Percentiles rank a stretch among this genome's conserved stretches.
Evolutionary conservation across 1,140 invertebrate species (phyloP).

Genomic region (Ctenoplectra terminalis): DNA sequence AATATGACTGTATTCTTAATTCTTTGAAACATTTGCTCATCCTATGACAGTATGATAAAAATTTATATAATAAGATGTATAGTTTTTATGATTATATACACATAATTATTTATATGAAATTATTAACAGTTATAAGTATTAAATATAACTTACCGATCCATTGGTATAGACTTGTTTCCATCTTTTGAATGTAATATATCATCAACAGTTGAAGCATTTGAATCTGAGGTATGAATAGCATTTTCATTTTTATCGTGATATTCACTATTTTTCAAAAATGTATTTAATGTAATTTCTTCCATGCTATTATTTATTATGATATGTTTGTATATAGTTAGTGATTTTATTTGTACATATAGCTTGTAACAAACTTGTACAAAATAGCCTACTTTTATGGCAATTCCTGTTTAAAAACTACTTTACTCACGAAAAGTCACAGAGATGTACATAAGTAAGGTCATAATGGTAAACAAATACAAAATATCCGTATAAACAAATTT

Average conservation of each 20-base stretch:
- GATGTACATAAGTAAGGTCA: not conserved
- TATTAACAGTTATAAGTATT: not conserved
- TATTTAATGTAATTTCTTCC: not conserved
- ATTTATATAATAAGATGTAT: not conserved
- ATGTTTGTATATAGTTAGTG: not conserved
- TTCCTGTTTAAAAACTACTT: too few species aligned
- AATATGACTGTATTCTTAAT: conserved; percentile 5
- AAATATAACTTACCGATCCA: conserved; percentile 14
- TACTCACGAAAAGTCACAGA: not conserved
- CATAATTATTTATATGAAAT: not conserved
- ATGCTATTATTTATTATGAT: not conserved
- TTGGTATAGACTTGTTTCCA: not conserved
- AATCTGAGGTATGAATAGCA: not conserved
- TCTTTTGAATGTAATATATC: not conserved
- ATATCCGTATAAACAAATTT: not conserved
- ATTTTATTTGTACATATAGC: too few species aligned
- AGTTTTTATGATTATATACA: too few species aligned
- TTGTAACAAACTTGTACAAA: too few species aligned
- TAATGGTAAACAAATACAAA: conserved; percentile 1
- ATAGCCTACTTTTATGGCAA: too few species aligned
- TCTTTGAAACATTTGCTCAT: not conserved
- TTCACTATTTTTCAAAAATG: not conserved
- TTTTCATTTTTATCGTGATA: not conserved
- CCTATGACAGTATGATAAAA: not conserved
- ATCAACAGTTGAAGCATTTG: not conserved